Base-by-base conservation (phyloP, 2,888 invertebrate genomes). In the Dioctria rufipes region DNA sequence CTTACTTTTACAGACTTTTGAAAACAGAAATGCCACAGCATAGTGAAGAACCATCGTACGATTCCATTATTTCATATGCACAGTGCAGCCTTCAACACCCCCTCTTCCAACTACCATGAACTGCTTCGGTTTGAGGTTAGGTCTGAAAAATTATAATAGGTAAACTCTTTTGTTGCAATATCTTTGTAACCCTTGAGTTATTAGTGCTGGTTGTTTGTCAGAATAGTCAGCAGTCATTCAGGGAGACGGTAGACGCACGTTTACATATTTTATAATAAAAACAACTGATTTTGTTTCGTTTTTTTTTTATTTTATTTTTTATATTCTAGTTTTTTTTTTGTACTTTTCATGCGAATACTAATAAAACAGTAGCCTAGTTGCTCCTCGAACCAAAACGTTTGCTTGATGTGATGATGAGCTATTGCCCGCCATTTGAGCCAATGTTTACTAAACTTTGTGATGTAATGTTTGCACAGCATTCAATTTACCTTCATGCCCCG, bases 281-380 rank as follows among this genome's bases (percentile, higher is more conserved):
- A 39, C 37, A 61, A 39, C 39, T 25, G 61, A 61, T 5, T 37
- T 61, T 9, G 11, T 39, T 73, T 54, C 54, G n/a, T 73, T 11
- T 73, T 51, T 58, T 73, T 58, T 42, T 25, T 25, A 1, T 25
- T 25, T 25, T 25, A 25, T 25, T 25, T 25, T 25, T 25, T 25
- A 25, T 25, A 25, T 25, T 25, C 25, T 25, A n/a, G 40, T 43
- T 43, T 43, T 42, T 25, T 43, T 49, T 73, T 73, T 3, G n/a
- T 54, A 42, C 58, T 13, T 54, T 54, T 73, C 73, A 58, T 73
- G 73, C 58, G 73, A 73, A 78, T 60, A 65, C 81, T 60, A 61
- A 63, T 82, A 82, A 82, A 79, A 82, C 81, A 81, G 81, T 82
- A 82, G 82, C 82, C 82, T 81, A 82, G 82, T 66, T 82, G 75